These are phyloP conservation scores for Uria aalge DNA, from an alignment of 2,113 vertebrate species.

Conservation along the genomic window DNA sequence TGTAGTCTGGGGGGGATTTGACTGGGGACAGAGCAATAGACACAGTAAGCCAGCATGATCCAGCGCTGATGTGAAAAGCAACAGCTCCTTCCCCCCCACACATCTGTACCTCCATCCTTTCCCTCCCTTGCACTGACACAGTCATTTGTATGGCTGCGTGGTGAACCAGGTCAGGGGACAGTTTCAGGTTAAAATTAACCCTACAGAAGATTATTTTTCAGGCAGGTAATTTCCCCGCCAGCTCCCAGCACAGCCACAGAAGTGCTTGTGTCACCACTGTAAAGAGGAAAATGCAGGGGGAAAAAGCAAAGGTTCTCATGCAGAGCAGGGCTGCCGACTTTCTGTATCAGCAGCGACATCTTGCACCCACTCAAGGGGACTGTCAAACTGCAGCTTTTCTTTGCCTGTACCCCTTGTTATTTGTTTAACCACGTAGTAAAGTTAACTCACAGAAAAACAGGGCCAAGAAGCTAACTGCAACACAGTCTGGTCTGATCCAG, in stretches of 20 bases:
- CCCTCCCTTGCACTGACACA: constrained; percentile 53
- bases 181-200: background rate
- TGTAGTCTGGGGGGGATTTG: background rate
- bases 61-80: constrained; percentile 24
- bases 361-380: background rate
- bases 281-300: constrained; percentile 40
- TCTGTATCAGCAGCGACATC: background rate
- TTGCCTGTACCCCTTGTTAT: background rate
- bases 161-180: constrained; percentile 1
- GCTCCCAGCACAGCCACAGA: constrained; percentile 48
- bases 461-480: background rate
- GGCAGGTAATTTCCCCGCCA: background rate
- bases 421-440: background rate
- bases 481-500: background rate
- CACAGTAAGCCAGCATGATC: constrained; percentile 25
- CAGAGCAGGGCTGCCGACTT: constrained; percentile 32
- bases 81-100: background rate
- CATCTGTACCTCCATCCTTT: constrained; percentile 10
- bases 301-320: constrained; percentile 52
- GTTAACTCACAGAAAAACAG: background rate
- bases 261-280: constrained; percentile 23
- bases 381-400: background rate
- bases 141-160: constrained; percentile 13
- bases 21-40: constrained; percentile 13
- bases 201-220: background rate